Percentiles rank a stretch among this genome's conserved stretches.
Conservation (phyloP, 2,113 vertebrate genomes). For the Lasiurus borealis region DNA sequence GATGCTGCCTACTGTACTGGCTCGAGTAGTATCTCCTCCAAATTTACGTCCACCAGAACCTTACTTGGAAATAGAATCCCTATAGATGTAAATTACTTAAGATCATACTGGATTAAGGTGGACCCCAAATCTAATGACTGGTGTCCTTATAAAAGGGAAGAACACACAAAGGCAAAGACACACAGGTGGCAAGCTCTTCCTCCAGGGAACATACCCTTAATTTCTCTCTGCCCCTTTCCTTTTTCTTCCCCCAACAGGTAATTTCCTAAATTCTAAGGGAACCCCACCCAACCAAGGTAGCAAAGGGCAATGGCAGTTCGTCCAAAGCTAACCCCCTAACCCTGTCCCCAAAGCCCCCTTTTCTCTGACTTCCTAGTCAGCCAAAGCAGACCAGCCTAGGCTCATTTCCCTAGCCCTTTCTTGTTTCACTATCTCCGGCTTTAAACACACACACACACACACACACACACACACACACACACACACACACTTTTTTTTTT, state of each 20-base stretch:
- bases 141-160: neutral
- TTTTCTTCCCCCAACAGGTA: neutral
- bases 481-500: too few species aligned
- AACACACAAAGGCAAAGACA: neutral
- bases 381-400: neutral
- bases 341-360: neutral
- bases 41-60: neutral
- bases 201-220: neutral
- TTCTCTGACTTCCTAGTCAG: neutral
- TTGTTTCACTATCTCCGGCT: neutral
- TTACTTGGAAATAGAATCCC: conserved; percentile 33
- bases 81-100: neutral
- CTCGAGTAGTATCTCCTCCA: neutral
- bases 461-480: too few species aligned
- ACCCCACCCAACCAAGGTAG: neutral
- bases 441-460: too few species aligned
- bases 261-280: neutral
- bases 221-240: neutral
- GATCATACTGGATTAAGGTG: neutral
- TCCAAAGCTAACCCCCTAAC: neutral
- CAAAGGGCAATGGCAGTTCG: neutral
- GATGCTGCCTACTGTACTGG: neutral
- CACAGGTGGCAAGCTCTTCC: neutral
- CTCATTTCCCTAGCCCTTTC: neutral
- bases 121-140: neutral